Conservation (phyloP, 2,888 invertebrate species). For the Lasioglossum pauxillum region DNA sequence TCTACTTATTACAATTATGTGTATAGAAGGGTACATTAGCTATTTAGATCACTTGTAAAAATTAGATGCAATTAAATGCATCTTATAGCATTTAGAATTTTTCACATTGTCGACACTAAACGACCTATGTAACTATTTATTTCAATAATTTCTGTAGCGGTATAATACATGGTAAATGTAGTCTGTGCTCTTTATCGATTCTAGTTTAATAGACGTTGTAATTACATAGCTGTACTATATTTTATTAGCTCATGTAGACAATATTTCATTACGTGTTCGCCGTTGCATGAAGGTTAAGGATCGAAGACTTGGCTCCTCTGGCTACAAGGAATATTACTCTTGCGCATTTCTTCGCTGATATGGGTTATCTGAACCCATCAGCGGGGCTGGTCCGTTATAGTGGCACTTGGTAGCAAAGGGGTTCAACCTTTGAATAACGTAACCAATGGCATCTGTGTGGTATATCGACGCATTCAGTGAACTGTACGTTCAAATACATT, state of each 20-base stretch:
- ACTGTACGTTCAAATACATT: background rate
- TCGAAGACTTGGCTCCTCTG: background rate
- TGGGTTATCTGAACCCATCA: constrained; percentile 4
- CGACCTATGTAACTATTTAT: background rate
- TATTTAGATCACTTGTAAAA: no score
- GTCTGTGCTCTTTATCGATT: background rate
- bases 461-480: background rate
- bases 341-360: constrained; percentile 5
- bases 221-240: background rate
- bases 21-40: no score
- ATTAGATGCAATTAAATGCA: no score
- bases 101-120: no score
- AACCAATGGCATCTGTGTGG: background rate
- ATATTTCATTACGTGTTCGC: background rate
- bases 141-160: background rate
- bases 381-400: background rate
- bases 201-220: background rate
- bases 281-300: background rate
- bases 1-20: no score
- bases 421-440: background rate
- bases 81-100: no score
- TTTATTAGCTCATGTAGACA: background rate
- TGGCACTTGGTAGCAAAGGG: constrained; percentile 4
- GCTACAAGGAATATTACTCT: background rate
- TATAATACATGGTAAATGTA: background rate